Evolutionary conservation across 2,113 vertebrate species (phyloP).

Genomic region (Chiloscyllium plagiosum): DNA sequence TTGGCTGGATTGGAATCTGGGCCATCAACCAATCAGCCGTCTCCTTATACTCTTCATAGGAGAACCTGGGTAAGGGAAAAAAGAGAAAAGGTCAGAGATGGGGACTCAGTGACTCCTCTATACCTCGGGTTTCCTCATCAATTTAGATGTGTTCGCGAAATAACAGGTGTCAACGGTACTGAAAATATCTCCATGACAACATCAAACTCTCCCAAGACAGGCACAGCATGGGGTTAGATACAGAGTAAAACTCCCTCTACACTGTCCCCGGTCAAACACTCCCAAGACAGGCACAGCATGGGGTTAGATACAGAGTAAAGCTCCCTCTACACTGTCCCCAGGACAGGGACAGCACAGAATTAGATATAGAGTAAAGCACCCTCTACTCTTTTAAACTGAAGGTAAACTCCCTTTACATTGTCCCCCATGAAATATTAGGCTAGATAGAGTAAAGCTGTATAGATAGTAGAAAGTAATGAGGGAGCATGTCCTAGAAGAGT

Average conservation of each 20-base stretch:
- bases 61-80: slow-evolving; percentile 44
- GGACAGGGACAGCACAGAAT: too few species aligned
- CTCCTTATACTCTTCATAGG: slow-evolving; percentile 55
- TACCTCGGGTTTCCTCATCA: not conserved
- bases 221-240: not conserved
- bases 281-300: too few species aligned
- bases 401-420: too few species aligned
- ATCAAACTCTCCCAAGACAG: not conserved
- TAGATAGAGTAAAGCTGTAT: too few species aligned
- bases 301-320: too few species aligned
- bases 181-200: not conserved
- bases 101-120: not conserved
- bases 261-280: too few species aligned
- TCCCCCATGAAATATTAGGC: too few species aligned
- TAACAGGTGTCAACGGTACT: not conserved
- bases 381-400: too few species aligned
- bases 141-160: not conserved
- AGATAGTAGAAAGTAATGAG: too few species aligned
- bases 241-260: not conserved
- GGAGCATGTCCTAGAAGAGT: too few species aligned
- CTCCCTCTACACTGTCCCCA: too few species aligned
- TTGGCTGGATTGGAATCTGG: slow-evolving; percentile 49
- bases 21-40: slow-evolving; percentile 59
- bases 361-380: too few species aligned
- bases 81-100: not conserved